Evolutionary conservation across 92 coral and sea anemone genomes (phyloP), one percentile per base, ranked within the genome.

Genomic region (Phenganax marumi): DNA sequence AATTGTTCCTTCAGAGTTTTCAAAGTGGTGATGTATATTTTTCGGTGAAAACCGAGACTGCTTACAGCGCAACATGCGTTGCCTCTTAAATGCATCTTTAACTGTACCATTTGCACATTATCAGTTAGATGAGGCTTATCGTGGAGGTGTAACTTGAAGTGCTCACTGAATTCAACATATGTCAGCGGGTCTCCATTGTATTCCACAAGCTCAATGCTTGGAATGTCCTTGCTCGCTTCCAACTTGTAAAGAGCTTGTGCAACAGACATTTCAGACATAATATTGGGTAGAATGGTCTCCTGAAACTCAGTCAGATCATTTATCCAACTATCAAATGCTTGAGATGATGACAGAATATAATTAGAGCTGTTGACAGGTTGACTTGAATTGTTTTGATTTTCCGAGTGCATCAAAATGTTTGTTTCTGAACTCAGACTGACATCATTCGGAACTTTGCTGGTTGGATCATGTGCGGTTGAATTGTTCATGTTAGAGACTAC

Each of bases 1-100:
- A 88, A 88, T 24, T 88, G 79, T 54, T 80, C 87, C 85, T 84
- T 88, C 13, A 81, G 73, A n/a, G 63, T 56, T 49, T 75, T 82
- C 63, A 85, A 64, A 13, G 89, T 86, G 1, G 91, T 85, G 8
- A 83, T 84, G 47, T 85, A 81, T 86, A 33, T 33, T 33, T 33
- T 33, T 33, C 43, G 3, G 5, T 33, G 43, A 5, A 5, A 33
- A 33, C 43, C 91, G 18, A 88, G 80, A 60, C 89, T 86, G 21
- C 74, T 72, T 54, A 88, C 65, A 5, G 72, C 57, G 33, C 86
- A 50, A 10, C 60, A 58, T 1, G 88, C 88, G 17, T 84, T 81
- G 53, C 85, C 90, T 5, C 49, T 53, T 14, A 88, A 74, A 19
- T 88, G 85, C 85, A 84, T 88, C 72, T 52, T 78, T 12, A 88